A percentile compares a stretch with the other conserved stretches of the same genome.
phyloP scores from a whole-genome alignment of 2,113 vertebrate species.

The Notechis scutatus region DNA sequence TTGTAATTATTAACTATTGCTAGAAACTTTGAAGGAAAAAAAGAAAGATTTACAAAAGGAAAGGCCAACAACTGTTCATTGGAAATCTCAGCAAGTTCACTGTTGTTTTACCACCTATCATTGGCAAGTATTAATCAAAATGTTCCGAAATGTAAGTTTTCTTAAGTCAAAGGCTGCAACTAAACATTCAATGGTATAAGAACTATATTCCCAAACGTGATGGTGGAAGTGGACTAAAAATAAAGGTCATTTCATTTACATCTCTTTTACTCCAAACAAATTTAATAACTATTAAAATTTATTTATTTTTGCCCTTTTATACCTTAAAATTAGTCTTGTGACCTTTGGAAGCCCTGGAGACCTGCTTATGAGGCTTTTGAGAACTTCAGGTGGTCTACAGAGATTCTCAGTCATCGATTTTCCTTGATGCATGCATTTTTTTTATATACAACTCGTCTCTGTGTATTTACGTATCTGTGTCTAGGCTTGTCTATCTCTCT shows the following conservation, averaged over 20 bases:
- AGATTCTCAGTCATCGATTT: not conserved
- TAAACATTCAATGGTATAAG: not conserved
- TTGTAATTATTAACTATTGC: constrained; percentile 71
- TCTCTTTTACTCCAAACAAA: not conserved
- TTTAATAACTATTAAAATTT: not conserved
- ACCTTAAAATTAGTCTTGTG: not conserved
- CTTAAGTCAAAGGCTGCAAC: not conserved
- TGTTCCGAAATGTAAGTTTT: not conserved
- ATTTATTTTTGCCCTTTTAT: not conserved
- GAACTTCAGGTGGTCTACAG: not conserved
- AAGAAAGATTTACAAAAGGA: constrained; percentile 43
- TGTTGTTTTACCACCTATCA: not conserved
- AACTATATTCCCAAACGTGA: not conserved
- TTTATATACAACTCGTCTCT: not conserved
- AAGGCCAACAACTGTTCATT: constrained; percentile 27
- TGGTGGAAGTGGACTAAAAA: not conserved
- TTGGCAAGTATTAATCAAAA: constrained; percentile 13
- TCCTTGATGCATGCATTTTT: not conserved
- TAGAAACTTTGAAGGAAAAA: constrained; percentile 61
- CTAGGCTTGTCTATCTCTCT: not conserved
- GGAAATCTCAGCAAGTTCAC: constrained; percentile 40
- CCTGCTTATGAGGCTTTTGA: not conserved
- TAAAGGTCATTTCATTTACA: not conserved
- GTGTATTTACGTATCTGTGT: not conserved
- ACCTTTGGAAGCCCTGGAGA: not conserved